A percentile compares a stretch with the other conserved stretches of the same genome.
Conservation (phyloP, 2,888 invertebrate species). For the Polymixis lichenea region DNA sequence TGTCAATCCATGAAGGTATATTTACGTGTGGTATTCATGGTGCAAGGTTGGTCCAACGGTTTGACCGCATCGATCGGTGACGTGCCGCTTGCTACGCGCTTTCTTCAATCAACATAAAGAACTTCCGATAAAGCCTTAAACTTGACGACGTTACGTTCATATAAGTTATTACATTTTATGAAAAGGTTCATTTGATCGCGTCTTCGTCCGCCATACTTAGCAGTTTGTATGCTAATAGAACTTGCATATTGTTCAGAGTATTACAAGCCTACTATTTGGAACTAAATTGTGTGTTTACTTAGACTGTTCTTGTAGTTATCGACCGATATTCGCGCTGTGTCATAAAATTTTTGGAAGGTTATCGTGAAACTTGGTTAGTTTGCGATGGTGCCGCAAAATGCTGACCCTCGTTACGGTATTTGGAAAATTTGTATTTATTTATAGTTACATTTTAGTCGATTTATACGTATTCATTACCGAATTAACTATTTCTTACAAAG, state of each 20-base stretch:
- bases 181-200: conserved; percentile 29
- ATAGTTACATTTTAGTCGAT: neutral
- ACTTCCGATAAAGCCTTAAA: conserved; percentile 49
- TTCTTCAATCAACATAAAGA: conserved; percentile 61
- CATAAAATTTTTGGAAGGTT: conserved; percentile 23
- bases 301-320: conserved; percentile 35
- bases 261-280: conserved; percentile 14
- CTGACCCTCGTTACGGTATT: conserved; percentile 15
- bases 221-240: conserved; percentile 20
- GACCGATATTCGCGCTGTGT: conserved; percentile 30
- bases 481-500: neutral
- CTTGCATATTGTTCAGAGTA: conserved; percentile 20
- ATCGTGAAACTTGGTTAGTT: conserved; percentile 7
- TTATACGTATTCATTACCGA: neutral
- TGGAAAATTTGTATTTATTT: neutral
- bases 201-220: neutral
- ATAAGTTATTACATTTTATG: conserved; percentile 11
- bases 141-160: conserved; percentile 10
- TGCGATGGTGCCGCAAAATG: conserved; percentile 13
- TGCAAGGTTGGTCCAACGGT: conserved; percentile 79
- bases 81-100: conserved; percentile 72
- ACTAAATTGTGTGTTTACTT: conserved; percentile 19
- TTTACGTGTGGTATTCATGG: conserved; percentile 56
- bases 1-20: conserved; percentile 23
- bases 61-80: conserved; percentile 82